phyloP scores from a whole-genome alignment of 1,140 invertebrate species.

The Ostrea edulis region DNA sequence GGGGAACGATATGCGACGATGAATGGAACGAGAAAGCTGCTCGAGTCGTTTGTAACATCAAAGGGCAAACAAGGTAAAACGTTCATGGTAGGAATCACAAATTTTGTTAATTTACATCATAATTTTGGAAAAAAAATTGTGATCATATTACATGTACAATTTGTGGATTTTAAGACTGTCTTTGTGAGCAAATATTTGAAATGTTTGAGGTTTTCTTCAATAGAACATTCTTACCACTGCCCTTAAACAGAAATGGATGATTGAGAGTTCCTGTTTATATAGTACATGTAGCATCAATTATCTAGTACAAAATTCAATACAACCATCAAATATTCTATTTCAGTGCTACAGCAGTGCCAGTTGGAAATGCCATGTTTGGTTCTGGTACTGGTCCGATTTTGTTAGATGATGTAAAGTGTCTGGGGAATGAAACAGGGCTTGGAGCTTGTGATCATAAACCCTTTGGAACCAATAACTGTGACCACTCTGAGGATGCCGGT shows the following conservation, averaged over 20 bases:
- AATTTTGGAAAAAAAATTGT: too few species aligned
- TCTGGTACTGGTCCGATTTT: constrained; percentile 60
- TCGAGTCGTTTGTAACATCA: constrained; percentile 52
- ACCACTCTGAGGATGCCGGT: constrained; percentile 54
- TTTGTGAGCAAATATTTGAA: too few species aligned
- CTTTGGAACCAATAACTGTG: constrained; percentile 48
- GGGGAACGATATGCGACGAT: constrained; percentile 62
- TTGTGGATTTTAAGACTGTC: too few species aligned
- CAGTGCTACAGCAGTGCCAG: constrained; percentile 58
- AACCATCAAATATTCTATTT: background rate
- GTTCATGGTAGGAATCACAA: background rate
- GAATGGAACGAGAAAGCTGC: constrained; percentile 56
- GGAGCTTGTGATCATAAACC: constrained; percentile 54
- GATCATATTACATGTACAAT: too few species aligned
- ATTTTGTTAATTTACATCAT: too few species aligned
- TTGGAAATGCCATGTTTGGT: constrained; percentile 57
- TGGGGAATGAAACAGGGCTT: constrained; percentile 52
- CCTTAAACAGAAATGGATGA: too few species aligned
- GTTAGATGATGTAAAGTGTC: constrained; percentile 60
- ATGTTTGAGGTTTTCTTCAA: too few species aligned
- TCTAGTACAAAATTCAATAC: background rate
- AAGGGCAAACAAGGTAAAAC: constrained; percentile 20
- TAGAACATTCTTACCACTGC: too few species aligned
- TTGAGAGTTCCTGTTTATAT: too few species aligned
- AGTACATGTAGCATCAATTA: too few species aligned